Conservation (phyloP, 2,888 invertebrate species). For the Protodeltote pygarga region DNA sequence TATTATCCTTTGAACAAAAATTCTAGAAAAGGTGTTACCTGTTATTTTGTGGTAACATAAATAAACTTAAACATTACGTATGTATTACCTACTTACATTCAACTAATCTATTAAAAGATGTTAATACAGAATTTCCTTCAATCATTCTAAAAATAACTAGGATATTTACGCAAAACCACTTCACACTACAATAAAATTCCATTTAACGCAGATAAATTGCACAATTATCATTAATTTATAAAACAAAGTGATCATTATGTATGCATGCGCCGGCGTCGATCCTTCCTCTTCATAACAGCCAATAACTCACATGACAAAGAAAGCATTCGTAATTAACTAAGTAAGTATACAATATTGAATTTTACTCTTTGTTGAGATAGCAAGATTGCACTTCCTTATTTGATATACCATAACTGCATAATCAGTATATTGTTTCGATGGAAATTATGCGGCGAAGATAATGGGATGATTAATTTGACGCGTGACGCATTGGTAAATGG, state of each 20-base stretch:
- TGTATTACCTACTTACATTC: neutral
- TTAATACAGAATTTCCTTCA: slow-evolving; percentile 18
- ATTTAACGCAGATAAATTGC: slow-evolving; percentile 36
- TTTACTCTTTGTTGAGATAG: slow-evolving; percentile 33
- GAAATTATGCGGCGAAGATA: slow-evolving; percentile 18
- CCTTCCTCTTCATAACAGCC: slow-evolving; percentile 14
- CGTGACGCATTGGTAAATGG: slow-evolving; percentile 7
- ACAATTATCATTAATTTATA: slow-evolving; percentile 36
- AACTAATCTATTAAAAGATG: neutral
- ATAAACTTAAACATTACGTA: no score
- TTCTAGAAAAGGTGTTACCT: no score
- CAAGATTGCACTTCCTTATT: slow-evolving; percentile 30
- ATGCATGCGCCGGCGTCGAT: slow-evolving; percentile 30
- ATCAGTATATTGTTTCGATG: slow-evolving; percentile 38
- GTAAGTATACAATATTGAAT: slow-evolving; percentile 26
- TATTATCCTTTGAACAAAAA: neutral
- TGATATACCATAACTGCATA: slow-evolving; percentile 16
- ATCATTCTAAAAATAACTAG: slow-evolving; percentile 6
- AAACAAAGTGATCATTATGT: slow-evolving; percentile 28
- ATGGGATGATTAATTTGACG: slow-evolving; percentile 11
- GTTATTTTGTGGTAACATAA: no score
- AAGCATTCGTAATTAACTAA: slow-evolving; percentile 40
- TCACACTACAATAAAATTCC: slow-evolving; percentile 24
- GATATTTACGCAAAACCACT: slow-evolving; percentile 16
- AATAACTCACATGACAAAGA: slow-evolving; percentile 47